Base-by-base conservation (phyloP, 2,888 invertebrate species). In the Acanthosepion lycidas region DNA sequence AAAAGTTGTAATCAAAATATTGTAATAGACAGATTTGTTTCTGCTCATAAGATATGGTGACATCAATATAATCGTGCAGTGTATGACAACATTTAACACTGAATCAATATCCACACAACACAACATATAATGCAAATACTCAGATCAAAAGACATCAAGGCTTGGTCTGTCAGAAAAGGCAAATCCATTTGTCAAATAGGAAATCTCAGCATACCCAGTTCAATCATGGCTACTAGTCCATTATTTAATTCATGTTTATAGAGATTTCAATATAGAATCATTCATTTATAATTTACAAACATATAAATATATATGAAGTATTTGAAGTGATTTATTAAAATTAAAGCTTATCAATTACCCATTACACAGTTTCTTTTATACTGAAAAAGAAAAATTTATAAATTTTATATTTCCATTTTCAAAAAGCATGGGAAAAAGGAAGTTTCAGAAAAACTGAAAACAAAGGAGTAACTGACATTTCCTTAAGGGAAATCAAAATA, bases 21-120 rank as follows among this genome's bases (percentile, higher is more conserved):
- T 18, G n/a, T 78, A 33, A n/a, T n/a, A 78, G 51, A 51, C n/a
- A 78, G 78, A 78, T 12, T 78, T 78, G 78, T 33, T 78, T 78
- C 78, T 78, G 78, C n/a, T 78, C 78, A 5, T n/a, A 78, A 78
- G n/a, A 78, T 78, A 4, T n/a, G n/a, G 33, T 33, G 78, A 78
- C 78, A 78, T n/a, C 78, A 33, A 78, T 78, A 78, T 78, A 78
- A 78, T 78, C 78, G n/a, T 78, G 78, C 78, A 78, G 78, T 78
- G 15, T 78, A 78, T 18, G 78, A 78, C 78, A 78, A 78, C 78
- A 78, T 78, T 78, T 78, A 78, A 78, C 78, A 78, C 12, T 33
- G n/a, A 78, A 78, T 78, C 78, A 78, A 78, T 78, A 78, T 78
- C 78, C 15, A 78, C 78, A 78, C 59, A 59, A 59, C 6, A 78